Base-by-base conservation (phyloP, 2,797 vertebrate genomes). In the Natrix natrix region DNA sequence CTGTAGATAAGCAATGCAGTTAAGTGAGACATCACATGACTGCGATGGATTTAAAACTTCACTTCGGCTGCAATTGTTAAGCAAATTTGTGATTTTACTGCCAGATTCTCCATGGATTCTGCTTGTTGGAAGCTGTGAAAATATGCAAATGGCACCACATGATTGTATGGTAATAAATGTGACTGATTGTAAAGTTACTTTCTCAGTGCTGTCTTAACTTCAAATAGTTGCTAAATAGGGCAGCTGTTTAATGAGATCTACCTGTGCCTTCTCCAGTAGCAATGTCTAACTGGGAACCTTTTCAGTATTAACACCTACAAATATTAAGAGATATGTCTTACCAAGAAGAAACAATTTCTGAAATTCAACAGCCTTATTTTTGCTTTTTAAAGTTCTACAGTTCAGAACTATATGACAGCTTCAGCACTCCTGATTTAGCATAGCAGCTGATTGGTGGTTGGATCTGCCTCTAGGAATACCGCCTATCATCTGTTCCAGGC, bases 341-440 rank as follows among this genome's bases (percentile, higher is more conserved):
- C 60, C 83, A 90, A 0, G 0, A 69, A 93, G 1, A 0, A 37
- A 5, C 5, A 57, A 1, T 52, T 93, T 22, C 24, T 61, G 55
- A 12, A 92, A 88, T 43, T 66, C 12, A 94, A 7, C 3, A 78
- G 4, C 2, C 86, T 91, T 66, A 83, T 93, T 93, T 83, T 83
- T 83, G 37, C 22, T 48, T 83, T 83, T 94, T 89, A 91, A 94
- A 87, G 86, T 55, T 91, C 1, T 66, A 92, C 0, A 37, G 6
- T 88, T 57, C 17, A 87, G 13, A 22, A 88, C 24, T 90, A 93
- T 95, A 94, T 5, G 0, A 83, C 1, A 52, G 48, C 48, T 52
- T 52, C 48, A 52, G 48, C 48, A 52, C 48, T 52, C 48, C 6
- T 52, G 48, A 52, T 52, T 52, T 52, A 52, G 48, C 5, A 52